Conservation (phyloP, 2,888 invertebrate genomes). For the Plebejus melissa region DNA sequence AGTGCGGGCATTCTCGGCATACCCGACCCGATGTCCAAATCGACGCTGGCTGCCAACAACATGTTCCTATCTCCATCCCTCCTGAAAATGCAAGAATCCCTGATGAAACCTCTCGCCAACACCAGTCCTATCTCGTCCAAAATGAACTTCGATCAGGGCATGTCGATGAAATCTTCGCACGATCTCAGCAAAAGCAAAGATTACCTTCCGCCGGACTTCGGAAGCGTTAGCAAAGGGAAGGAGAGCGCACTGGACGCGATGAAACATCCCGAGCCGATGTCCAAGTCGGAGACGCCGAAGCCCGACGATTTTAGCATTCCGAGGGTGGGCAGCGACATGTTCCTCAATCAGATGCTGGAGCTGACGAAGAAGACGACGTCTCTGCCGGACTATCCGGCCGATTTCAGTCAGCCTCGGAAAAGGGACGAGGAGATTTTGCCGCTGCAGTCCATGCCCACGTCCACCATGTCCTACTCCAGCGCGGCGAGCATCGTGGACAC, state of each 20-base stretch:
- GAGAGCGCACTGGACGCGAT: constrained; percentile 66
- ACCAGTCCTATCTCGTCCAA: constrained; percentile 76
- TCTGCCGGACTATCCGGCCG: constrained; percentile 70
- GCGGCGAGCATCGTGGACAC: constrained; percentile 64
- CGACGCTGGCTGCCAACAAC: constrained; percentile 86
- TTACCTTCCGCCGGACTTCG: constrained; percentile 76
- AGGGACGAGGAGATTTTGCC: constrained; percentile 67
- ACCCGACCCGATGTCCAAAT: constrained; percentile 87
- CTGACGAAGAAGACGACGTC: constrained; percentile 71
- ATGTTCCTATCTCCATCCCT: constrained; percentile 87
- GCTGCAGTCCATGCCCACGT: constrained; percentile 64
- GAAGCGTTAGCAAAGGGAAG: constrained; percentile 74
- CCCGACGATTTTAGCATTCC: constrained; percentile 73
- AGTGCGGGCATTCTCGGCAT: constrained; percentile 81
- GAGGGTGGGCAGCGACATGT: constrained; percentile 67
- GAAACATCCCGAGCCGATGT: constrained; percentile 63
- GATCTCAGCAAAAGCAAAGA: constrained; percentile 70
- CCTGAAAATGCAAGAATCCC: constrained; percentile 84
- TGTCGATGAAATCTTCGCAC: constrained; percentile 69
- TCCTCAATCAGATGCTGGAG: constrained; percentile 75
- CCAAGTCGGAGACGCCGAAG: constrained; percentile 74
- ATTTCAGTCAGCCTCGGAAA: constrained; percentile 78
- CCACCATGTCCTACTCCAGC: constrained; percentile 66
- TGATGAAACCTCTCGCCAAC: constrained; percentile 79
- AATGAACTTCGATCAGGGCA: constrained; percentile 63